phyloP scores from a whole-genome alignment of 2,888 invertebrate species.

The Andricus curvator region DNA sequence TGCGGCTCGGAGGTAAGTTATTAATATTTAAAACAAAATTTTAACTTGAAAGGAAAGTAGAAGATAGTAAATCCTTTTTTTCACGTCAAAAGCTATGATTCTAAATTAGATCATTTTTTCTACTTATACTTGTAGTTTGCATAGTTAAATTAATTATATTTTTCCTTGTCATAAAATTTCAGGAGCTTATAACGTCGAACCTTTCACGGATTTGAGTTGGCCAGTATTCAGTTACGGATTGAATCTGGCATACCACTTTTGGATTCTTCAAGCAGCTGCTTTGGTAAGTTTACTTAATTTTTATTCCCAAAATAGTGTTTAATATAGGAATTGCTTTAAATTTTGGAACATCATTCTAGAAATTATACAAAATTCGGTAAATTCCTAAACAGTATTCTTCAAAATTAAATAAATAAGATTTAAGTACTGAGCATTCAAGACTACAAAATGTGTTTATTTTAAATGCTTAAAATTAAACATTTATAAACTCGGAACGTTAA shows the following conservation, averaged over 20 bases:
- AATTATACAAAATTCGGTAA: no score
- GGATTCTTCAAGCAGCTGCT: slow-evolving; percentile 85
- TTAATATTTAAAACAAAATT: background rate
- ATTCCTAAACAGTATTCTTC: no score
- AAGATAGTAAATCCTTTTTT: slow-evolving; percentile 7
- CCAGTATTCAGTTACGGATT: slow-evolving; percentile 88
- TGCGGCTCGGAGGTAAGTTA: slow-evolving; percentile 90
- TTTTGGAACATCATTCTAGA: background rate
- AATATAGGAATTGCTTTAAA: background rate
- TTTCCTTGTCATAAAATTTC: slow-evolving; percentile 61
- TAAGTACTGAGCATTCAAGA: no score
- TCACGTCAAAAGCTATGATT: no score
- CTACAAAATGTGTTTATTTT: no score
- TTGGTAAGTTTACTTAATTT: slow-evolving; percentile 80
- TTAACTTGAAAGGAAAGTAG: background rate
- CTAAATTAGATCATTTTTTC: slow-evolving; percentile 21
- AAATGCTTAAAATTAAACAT: no score
- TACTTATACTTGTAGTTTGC: background rate
- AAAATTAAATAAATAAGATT: no score
- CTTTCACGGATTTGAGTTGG: slow-evolving; percentile 89
- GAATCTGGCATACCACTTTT: slow-evolving; percentile 91
- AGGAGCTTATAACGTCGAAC: slow-evolving; percentile 92
- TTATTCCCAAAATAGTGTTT: background rate
- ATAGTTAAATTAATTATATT: background rate
- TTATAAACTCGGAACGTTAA: no score